These are phyloP conservation scores for Dioctria linearis DNA, from an alignment of 2,888 invertebrate genomes.

Conservation along the genomic window DNA sequence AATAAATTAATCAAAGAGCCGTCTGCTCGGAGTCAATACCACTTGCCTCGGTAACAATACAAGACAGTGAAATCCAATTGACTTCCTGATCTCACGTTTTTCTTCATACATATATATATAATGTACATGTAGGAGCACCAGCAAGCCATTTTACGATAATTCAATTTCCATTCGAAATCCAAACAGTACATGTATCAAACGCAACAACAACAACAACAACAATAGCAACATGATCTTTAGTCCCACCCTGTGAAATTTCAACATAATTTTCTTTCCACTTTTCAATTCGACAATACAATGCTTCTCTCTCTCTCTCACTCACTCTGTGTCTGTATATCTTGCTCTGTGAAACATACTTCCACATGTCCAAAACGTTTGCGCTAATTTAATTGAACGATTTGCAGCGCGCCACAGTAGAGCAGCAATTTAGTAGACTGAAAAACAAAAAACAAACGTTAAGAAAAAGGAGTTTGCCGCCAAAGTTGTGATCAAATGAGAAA, in stretches of 20 bases:
- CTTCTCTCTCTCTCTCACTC: no score
- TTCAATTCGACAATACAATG: neutral
- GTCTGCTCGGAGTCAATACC: no score
- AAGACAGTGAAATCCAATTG: slow-evolving; percentile 1
- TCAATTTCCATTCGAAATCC: slow-evolving; percentile 1
- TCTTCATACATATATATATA: neutral
- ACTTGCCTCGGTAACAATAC: no score
- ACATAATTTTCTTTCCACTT: neutral
- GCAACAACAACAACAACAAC: no score
- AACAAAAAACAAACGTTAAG: no score
- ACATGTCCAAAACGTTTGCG: neutral
- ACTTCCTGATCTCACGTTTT: slow-evolving; percentile 27
- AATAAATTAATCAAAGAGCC: no score
- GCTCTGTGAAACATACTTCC: no score
- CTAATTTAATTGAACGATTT: slow-evolving; percentile 9
- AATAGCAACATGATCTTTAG: slow-evolving; percentile 23
- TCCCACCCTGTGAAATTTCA: slow-evolving; percentile 11
- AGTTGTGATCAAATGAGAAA: slow-evolving; percentile 21
- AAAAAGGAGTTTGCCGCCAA: slow-evolving; percentile 1
- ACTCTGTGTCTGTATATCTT: no score
- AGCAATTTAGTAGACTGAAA: no score
- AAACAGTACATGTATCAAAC: neutral
- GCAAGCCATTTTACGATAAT: neutral
- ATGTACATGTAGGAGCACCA: neutral
- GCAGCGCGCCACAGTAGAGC: neutral